These are phyloP conservation scores for Synergus japonicus DNA, from an alignment of 2,888 invertebrate species.

Conservation along the genomic window DNA sequence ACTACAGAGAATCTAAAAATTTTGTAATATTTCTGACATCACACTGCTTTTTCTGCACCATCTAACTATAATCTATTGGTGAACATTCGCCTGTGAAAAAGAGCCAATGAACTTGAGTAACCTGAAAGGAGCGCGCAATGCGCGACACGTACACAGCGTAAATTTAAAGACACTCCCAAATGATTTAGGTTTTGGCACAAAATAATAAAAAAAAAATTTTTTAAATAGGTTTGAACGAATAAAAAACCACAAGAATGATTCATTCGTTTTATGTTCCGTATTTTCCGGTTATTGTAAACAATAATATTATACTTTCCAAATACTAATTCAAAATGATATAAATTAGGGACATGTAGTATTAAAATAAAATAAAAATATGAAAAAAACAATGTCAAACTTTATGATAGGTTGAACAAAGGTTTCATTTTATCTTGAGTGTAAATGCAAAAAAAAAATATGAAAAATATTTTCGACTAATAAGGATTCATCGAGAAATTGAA, in stretches of 20 bases:
- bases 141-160: constrained; percentile 23
- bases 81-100: constrained; percentile 60
- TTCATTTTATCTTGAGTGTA: background rate
- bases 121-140: constrained; percentile 60
- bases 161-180: background rate
- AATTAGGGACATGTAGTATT: background rate
- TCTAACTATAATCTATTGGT: constrained; percentile 20
- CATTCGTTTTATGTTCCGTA: no score
- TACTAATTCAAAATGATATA: background rate
- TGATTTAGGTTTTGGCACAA: background rate
- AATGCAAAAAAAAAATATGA: background rate
- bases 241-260: background rate
- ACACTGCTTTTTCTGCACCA: background rate
- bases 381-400: background rate
- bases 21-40: background rate
- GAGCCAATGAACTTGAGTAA: constrained; percentile 73
- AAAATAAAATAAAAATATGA: background rate
- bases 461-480: background rate
- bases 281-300: no score
- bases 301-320: background rate
- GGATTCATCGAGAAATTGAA: background rate
- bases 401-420: background rate
- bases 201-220: background rate
- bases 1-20: background rate
- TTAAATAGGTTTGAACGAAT: background rate